phyloP scores from a whole-genome alignment of 2,113 vertebrate species.

The Salvelinus namaycush region DNA sequence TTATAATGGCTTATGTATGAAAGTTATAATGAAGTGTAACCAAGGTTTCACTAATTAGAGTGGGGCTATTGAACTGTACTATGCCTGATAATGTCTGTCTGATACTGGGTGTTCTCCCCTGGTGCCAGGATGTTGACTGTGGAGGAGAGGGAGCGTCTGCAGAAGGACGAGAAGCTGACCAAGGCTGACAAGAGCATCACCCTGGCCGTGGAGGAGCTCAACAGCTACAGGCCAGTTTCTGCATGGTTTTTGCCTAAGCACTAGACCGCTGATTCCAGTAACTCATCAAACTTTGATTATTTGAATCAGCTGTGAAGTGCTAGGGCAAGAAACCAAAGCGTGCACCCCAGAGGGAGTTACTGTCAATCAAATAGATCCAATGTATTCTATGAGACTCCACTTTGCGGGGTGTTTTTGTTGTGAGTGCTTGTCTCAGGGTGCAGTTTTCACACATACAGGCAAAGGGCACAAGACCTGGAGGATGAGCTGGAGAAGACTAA shows the following conservation, averaged over 20 bases:
- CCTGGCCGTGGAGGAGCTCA: conserved; percentile 85
- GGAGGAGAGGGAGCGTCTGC: conserved; percentile 88
- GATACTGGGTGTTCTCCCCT: not conserved
- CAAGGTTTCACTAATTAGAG: too few relatives aligned
- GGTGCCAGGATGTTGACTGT: conserved; percentile 86
- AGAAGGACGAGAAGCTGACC: conserved; percentile 93
- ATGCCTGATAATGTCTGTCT: not conserved
- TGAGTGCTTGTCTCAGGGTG: not conserved
- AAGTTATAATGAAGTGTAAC: too few relatives aligned
- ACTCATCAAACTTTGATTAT: too few relatives aligned
- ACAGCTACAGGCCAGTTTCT: conserved; percentile 81
- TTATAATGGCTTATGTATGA: too few relatives aligned
- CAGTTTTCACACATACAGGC: conserved; percentile 65
- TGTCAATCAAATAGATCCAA: not conserved
- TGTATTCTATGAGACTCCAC: not conserved
- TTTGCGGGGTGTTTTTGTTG: not conserved
- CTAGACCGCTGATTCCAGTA: too few relatives aligned
- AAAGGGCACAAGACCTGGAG: conserved; percentile 87
- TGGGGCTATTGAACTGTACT: too few relatives aligned
- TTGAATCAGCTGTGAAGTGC: too few relatives aligned
- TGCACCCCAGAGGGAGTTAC: too few relatives aligned
- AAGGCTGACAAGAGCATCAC: conserved; percentile 91
- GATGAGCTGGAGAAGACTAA: conserved; percentile 91
- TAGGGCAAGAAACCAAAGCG: too few relatives aligned
- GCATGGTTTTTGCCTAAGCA: too few relatives aligned